A percentile compares a stretch with the other conserved stretches of the same genome.
phyloP scores from a whole-genome alignment of 1,140 invertebrate genomes.

The Linepithema humile region DNA sequence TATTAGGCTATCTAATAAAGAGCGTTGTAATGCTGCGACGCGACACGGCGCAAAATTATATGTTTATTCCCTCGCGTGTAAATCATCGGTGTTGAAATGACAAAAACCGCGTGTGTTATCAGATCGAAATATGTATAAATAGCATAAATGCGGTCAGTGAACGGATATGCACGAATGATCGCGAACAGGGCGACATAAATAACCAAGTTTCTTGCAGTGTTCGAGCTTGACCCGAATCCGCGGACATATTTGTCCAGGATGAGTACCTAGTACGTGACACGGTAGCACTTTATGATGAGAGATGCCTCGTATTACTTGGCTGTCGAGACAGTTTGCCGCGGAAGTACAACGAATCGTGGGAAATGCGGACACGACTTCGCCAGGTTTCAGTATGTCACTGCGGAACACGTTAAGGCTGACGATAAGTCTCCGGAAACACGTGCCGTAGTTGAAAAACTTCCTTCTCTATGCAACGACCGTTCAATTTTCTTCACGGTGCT shows the following conservation, averaged over 20 bases:
- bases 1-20: neutral
- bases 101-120: too few species aligned
- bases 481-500: neutral
- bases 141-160: too few species aligned
- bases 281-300: conserved; percentile 64
- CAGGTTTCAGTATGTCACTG: neutral
- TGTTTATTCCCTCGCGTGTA: neutral
- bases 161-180: conserved; percentile 40
- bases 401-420: conserved; percentile 9
- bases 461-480: neutral
- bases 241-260: conserved; percentile 71
- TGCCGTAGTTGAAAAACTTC: neutral
- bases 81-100: neutral
- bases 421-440: neutral
- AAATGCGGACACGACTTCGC: conserved; percentile 3
- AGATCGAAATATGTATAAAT: too few species aligned
- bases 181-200: conserved; percentile 44
- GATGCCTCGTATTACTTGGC: conserved; percentile 65
- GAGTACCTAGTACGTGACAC: conserved; percentile 53
- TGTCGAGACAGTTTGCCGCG: conserved; percentile 61
- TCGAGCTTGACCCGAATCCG: conserved; percentile 65
- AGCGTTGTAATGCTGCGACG: neutral
- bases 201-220: conserved; percentile 56
- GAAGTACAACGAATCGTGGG: conserved; percentile 53
- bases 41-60: neutral